A percentile compares a stretch with the other conserved stretches of the same genome.
Conservation (phyloP, 2,113 vertebrate genomes). For the Polyodon spathula region DNA sequence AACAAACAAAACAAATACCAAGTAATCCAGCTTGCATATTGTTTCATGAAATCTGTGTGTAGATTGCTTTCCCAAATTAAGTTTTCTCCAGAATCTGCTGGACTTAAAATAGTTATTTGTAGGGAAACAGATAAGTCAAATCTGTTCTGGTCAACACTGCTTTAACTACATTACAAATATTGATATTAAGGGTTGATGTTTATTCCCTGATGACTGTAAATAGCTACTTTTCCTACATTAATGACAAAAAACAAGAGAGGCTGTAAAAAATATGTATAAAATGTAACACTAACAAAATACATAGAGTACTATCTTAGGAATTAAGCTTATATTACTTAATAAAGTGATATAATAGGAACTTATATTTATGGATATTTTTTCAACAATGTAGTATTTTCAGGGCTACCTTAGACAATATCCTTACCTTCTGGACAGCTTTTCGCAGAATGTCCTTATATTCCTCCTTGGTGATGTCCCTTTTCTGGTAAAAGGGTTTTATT, state of each 20-base stretch:
- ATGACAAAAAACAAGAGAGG: neutral
- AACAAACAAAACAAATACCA: neutral
- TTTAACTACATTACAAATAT: neutral
- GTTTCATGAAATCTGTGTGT: too few species aligned
- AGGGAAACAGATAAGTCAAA: neutral
- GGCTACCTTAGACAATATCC: conserved; percentile 3
- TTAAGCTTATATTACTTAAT: neutral
- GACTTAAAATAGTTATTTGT: neutral
- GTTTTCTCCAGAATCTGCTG: neutral
- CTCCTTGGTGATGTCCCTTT: conserved; percentile 87
- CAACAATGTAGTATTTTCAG: too few species aligned
- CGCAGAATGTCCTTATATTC: conserved; percentile 95
- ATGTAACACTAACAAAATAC: neutral
- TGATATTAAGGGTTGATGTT: neutral
- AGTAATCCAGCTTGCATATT: too few species aligned
- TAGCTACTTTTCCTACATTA: too few species aligned
- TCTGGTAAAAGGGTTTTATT: conserved; percentile 96
- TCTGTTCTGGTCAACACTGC: neutral
- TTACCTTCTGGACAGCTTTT: conserved; percentile 92
- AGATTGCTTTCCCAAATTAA: too few species aligned
- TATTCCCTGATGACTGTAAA: neutral
- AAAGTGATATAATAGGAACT: too few species aligned
- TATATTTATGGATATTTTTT: neutral
- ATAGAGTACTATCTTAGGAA: neutral
- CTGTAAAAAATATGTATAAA: neutral